Evolutionary conservation across 2,888 invertebrate genomes (phyloP), one percentile per base, ranked within the genome.

Genomic region (Biston betularia): DNA sequence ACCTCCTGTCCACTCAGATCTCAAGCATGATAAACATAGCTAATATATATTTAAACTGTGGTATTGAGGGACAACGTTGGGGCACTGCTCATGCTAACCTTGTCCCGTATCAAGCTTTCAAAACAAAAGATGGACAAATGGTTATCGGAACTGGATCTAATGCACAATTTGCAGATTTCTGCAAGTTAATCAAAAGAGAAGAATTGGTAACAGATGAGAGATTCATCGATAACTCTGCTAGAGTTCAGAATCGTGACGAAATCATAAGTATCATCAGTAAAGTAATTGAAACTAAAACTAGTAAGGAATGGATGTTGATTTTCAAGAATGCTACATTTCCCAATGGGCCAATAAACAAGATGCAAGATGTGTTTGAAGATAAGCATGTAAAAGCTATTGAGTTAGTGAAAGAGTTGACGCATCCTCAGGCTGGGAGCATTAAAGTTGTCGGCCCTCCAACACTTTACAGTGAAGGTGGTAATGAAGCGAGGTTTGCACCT

Each of bases 41-140:
- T 0, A 96, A 97, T 0, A 98, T 97, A 89, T 99, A 97, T 87
- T 91, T 99, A 38, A 99, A 99, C 86, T 96, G 96, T 54, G 96
- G 96, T 0, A 94, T 94, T 34, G 97, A 98, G 79, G 97, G 97
- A 0, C 92, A 94, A 65, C 94, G 97, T 58, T 97, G 97, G 96
- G 99, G 99, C n/a, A 98, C 98, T 0, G 97, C 97, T 0, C 99
- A 99, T 86, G 97, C 96, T 68, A 98, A 97, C 83, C 96, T 99
- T 68, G 99, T 99, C 0, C 99, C 99, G 0, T 99, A 99, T 83
- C 96, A 99, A 94, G 96, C 97, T 4, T 99, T 99, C 81, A 94
- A 95, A 80, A 97, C 98, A 0, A 95, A 94, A 81, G 97, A 98
- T 84, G 97, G 97, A 0, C 96, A 96, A 79, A 94, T 98, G 62